Base-by-base conservation (phyloP, 2,113 vertebrate species). In the Podiceps cristatus region DNA sequence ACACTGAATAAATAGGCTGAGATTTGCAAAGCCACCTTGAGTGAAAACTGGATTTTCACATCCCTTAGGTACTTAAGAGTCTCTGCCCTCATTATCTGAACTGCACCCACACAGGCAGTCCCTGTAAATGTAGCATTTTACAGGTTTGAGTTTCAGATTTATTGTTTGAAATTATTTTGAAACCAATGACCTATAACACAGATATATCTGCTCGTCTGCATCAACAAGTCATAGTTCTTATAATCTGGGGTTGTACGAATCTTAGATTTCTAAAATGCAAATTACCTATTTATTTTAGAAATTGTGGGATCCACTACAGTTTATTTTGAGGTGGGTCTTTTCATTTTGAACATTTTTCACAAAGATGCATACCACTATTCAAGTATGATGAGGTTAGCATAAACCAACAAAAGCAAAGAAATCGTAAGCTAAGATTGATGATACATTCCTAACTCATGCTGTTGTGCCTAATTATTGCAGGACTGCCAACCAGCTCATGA, bases 111-210 rank as follows among this genome's bases (percentile, higher is more conserved):
- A 60, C 0, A 9, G 35, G 11, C 44, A 75, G 35, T 45, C 56
- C 25, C 58, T 79, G 45, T 2, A 63, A 82, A 53, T 23, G 31
- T 53, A 68, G 12, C 44, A 24, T 85, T 76, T 85, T 60, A 53
- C 40, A 88, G 68, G 66, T 73, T 1, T 69, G 45, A 33, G 16
- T 74, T 94, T 94, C 73, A 64, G 60, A 80, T 71, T 89, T 91
- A 78, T 89, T 90, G 44, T 96, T 97, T 90, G 31, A 93, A 88
- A 49, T 62, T 29, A 19, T 47, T 83, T 96, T 60, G 55, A 83
- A 96, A 73, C 52, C 58, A 69, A 53, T 28, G 49, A 75, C 37
- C 75, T 94, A 28, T 8, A 86, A 29, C 55, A 63, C n/a, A 91
- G 63, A 80, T 64, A 86, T 33, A 42, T 76, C 27, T 59, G 42